These are phyloP conservation scores for Rana temporaria DNA, from an alignment of 2,113 vertebrate genomes.

Conservation along the genomic window DNA sequence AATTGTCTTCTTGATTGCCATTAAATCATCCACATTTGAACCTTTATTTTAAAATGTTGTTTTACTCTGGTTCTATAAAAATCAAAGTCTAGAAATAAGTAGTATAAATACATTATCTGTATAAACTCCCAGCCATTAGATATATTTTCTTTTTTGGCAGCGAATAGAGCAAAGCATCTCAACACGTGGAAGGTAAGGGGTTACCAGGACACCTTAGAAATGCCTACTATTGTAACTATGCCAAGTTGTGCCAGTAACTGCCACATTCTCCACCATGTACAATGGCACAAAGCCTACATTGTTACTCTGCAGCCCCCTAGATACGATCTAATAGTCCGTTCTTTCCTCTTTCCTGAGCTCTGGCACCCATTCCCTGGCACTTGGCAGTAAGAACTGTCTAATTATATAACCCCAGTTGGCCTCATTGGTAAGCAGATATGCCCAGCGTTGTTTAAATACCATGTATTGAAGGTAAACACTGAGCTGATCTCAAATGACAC, in stretches of 20 bases:
- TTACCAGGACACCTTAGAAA: background rate
- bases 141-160: too few species aligned
- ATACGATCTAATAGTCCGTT: conserved; percentile 53
- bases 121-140: too few species aligned
- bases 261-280: conserved; percentile 46
- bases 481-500: conserved; percentile 4
- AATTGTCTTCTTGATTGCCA: too few species aligned
- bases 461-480: conserved; percentile 33
- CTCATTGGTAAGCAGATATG: conserved; percentile 46
- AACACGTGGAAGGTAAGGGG: background rate
- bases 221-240: conserved; percentile 5
- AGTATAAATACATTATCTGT: too few species aligned
- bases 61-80: too few species aligned
- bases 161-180: too few species aligned
- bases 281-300: conserved; percentile 55
- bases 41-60: too few species aligned
- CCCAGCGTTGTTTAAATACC: conserved; percentile 33
- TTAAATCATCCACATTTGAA: too few species aligned
- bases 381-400: conserved; percentile 49
- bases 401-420: conserved; percentile 55
- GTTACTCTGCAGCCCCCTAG: conserved; percentile 37
- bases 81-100: too few species aligned
- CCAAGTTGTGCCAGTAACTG: conserved; percentile 34
- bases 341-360: conserved; percentile 35
- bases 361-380: conserved; percentile 48